Evolutionary conservation across 1,140 invertebrate species (phyloP), one percentile per base, ranked within the genome.

Genomic region (Nomia melanderi): DNA sequence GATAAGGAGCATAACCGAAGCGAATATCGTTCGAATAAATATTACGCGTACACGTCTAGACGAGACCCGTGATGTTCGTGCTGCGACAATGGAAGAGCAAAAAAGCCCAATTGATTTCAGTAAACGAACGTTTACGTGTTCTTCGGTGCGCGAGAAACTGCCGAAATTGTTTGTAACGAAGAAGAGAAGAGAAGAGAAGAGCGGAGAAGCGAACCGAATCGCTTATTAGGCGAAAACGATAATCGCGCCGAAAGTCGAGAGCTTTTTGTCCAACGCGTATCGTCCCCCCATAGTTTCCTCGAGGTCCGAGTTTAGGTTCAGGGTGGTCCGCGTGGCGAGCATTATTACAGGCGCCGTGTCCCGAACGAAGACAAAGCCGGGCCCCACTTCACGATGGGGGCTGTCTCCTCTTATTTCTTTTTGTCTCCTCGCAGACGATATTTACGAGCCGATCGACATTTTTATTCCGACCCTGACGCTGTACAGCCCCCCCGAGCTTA

Each of bases 321-420:
- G 71, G 80, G 82, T 83, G 82, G 82, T 83, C 82, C 71, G 66
- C 23, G 1, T 41, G 41, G n/a, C 60, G 39, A 50, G 25, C 56
- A 79, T 86, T 82, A 82, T 82, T 82, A 74, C 62, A 76, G 74
- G 75, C 84, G 77, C 80, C 70, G 60, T 53, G 69, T 79, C 71
- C 71, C 78, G 62, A 41, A 27, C 0, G 39, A 79, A 84, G 82
- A 79, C 82, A 75, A 86, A 84, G 77, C 72, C 69, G 53, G 14
- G 14, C 50, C 56, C 53, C 81, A 63, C 71, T 59, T 14, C 53
- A 12, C 56, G 44, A 31, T 27, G 36, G 23, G 44, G 41, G 39
- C 47, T 63, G 33, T 67, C n/a, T 57, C 57, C 36, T 25, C 17
- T 50, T 67, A 33, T 54, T 33, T 59, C 12, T 33, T 29, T 25